Evolutionary conservation across 2,888 invertebrate species (phyloP), one percentile per base, ranked within the genome.

Genomic region (Crossocerus cetratus): DNA sequence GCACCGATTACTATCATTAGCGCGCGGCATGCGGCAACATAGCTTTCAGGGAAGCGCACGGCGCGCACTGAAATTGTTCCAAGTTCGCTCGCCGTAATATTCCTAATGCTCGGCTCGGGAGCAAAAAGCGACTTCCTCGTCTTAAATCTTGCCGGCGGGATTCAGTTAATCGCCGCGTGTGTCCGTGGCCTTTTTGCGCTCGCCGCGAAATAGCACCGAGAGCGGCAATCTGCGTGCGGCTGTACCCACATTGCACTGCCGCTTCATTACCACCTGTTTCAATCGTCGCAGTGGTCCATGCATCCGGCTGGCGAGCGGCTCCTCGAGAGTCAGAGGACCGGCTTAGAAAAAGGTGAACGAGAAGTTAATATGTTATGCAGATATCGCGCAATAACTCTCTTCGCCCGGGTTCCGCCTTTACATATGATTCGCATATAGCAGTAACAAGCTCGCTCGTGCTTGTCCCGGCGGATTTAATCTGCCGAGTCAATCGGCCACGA

Each of bases 201-300:
- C 49, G 49, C 49, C 14, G 14, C 49, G n/a, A 49, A 49, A 16
- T 49, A 16, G 11, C 13, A 8, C 32, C 32, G 32, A 49, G 32
- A 49, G 49, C 14, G 49, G 49, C 49, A 49, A 16, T 14, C 14
- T 49, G 49, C 49, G 16, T n/a, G n/a, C n/a, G 14, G 13, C 16
- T 16, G 16, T 49, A 16, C 14, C 49, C 16, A 49, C 49, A 49
- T 49, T 49, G 49, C 49, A 16, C 16, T 16, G 49, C 49, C 49
- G 14, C n/a, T 49, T 49, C 49, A 49, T 49, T 49, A 49, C 49
- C 16, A 16, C 49, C 49, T 49, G 49, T 49, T 49, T 49, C n/a
- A 1, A 32, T 32, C 32, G 8, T 5, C 32, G 32, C 11, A 32
- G 32, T 32, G 32, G 32, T 32, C 32, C 8, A 1, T 32, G 32